Evolutionary conservation across 2,888 invertebrate genomes (phyloP).

Genomic region (Drosophila kuntzei): DNA sequence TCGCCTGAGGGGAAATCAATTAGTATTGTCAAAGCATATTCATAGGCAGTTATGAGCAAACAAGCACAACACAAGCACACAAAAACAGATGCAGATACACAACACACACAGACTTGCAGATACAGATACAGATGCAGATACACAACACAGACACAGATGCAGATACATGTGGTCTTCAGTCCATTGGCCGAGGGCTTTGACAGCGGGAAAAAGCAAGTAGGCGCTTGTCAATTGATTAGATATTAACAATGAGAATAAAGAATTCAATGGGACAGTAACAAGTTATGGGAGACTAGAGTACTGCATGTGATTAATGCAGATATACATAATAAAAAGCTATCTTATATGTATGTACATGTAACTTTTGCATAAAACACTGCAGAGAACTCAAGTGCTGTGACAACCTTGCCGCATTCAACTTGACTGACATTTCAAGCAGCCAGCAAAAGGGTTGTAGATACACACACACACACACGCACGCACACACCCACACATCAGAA

Average conservation of each 20-base stretch:
- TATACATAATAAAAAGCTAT: conserved; percentile 25
- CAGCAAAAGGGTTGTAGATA: conserved; percentile 43
- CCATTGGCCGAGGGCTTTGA: conserved; percentile 13
- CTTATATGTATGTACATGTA: conserved; percentile 2
- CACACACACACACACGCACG: conserved; percentile 22
- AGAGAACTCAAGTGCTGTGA: conserved; percentile 39
- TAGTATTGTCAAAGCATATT: conserved; percentile 67
- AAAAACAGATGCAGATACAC: conserved; percentile 7
- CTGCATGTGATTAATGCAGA: conserved; percentile 29
- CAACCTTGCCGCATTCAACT: conserved; percentile 62
- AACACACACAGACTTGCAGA: background rate
- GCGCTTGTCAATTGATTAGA: conserved; percentile 47
- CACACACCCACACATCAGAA: conserved; percentile 18
- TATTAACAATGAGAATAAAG: conserved; percentile 29
- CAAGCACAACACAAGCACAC: conserved; percentile 18
- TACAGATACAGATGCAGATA: background rate
- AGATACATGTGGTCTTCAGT: conserved; percentile 11
- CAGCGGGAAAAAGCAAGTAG: conserved; percentile 19
- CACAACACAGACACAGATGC: background rate
- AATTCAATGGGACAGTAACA: background rate
- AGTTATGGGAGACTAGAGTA: background rate
- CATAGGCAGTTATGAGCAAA: conserved; percentile 29
- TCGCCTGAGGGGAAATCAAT: conserved; percentile 60
- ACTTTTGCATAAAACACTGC: conserved; percentile 38
- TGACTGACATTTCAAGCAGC: conserved; percentile 58